These are phyloP conservation scores for Pseudochirops corinnae DNA, from an alignment of 2,797 vertebrate species.

Conservation along the genomic window DNA sequence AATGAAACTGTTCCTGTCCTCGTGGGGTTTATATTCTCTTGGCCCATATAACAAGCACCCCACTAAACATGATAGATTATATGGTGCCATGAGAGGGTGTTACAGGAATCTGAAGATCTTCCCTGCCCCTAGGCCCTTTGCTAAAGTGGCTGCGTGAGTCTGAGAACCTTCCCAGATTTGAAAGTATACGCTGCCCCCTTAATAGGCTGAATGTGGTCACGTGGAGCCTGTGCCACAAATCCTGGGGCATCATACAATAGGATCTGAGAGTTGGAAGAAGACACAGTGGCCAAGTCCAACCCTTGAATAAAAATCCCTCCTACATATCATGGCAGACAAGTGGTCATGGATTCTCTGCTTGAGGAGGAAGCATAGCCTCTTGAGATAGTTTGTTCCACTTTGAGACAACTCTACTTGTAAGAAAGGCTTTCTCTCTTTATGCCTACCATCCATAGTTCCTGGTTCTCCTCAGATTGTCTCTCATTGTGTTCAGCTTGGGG, in stretches of 20 bases:
- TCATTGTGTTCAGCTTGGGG: not conserved
- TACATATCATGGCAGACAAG: not conserved
- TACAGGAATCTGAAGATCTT: too few relatives aligned
- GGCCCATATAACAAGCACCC: not conserved
- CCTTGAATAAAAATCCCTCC: not conserved
- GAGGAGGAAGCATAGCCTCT: not conserved
- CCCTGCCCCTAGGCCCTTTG: too few relatives aligned
- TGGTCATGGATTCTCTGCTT: not conserved
- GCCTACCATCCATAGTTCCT: not conserved
- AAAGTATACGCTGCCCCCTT: too few relatives aligned
- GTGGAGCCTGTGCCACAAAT: not conserved
- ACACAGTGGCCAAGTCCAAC: not conserved
- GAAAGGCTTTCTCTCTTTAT: not conserved
- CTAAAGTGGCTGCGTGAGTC: too few relatives aligned
- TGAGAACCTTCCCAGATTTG: too few relatives aligned
- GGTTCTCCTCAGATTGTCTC: not conserved
- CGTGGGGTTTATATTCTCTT: not conserved
- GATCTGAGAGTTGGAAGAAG: not conserved
- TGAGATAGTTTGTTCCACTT: not conserved
- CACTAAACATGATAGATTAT: not conserved
- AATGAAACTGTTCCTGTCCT: not conserved
- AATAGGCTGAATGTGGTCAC: too few relatives aligned
- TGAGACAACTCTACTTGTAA: not conserved
- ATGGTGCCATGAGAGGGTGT: not conserved
- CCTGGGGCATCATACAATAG: not conserved